These are phyloP conservation scores for Danio rerio DNA, from an alignment of 2,113 vertebrate genomes.

Conservation along the genomic window DNA sequence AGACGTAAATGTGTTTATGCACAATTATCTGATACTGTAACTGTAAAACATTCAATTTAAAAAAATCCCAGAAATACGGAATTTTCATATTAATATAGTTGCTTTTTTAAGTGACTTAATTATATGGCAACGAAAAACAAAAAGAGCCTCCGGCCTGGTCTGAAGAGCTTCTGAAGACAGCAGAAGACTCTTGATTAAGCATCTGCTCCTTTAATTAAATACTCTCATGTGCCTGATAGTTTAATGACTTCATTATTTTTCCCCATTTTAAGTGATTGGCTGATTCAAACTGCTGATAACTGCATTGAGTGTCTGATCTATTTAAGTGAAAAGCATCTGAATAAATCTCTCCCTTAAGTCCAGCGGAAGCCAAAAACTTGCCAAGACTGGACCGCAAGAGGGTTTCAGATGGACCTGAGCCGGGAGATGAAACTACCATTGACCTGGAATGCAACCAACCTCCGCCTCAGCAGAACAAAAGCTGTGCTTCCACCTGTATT, in stretches of 20 bases:
- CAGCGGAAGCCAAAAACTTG: constrained; percentile 71
- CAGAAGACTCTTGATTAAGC: constrained; percentile 72
- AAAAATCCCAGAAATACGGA: neutral
- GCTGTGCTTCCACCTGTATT: neutral
- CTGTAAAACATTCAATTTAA: neutral
- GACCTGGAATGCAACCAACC: constrained; percentile 15
- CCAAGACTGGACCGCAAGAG: constrained; percentile 64
- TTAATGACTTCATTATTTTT: constrained; percentile 77
- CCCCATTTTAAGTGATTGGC: constrained; percentile 79
- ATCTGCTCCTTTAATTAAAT: constrained; percentile 77
- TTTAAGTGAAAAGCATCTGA: constrained; percentile 76
- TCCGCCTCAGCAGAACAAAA: constrained; percentile 14
- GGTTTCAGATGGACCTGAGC: constrained; percentile 61
- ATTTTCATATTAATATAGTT: neutral
- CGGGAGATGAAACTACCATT: neutral
- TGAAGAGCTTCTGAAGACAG: constrained; percentile 3
- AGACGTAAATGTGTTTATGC: neutral
- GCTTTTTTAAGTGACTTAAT: neutral
- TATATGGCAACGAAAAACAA: neutral
- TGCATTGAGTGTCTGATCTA: constrained; percentile 74
- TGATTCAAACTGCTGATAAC: constrained; percentile 80
- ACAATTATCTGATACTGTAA: neutral
- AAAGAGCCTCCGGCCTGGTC: neutral
- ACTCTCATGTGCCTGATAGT: constrained; percentile 69
- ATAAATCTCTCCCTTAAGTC: constrained; percentile 74